A percentile compares a stretch with the other conserved stretches of the same genome.
Evolutionary conservation across 2,888 invertebrate species (phyloP).

Genomic region (Drosophila niveifrons): DNA sequence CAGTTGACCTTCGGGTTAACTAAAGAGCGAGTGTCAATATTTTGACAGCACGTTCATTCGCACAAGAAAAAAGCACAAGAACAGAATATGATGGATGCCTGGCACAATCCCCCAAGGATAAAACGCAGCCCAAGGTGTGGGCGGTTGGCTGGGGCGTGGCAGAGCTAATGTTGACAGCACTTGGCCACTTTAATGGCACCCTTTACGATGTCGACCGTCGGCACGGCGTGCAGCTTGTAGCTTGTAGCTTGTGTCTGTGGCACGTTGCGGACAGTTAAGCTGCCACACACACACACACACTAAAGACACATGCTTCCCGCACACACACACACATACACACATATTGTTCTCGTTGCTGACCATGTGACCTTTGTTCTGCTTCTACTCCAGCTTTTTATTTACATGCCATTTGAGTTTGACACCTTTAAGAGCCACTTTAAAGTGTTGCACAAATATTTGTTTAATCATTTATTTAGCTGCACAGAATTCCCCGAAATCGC

Average conservation of each 20-base stretch:
- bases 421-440: slow-evolving; percentile 45
- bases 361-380: slow-evolving; percentile 37
- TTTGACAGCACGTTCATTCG: slow-evolving; percentile 62
- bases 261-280: slow-evolving; percentile 18
- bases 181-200: slow-evolving; percentile 65
- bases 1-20: slow-evolving; percentile 74
- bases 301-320: no score
- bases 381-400: slow-evolving; percentile 1
- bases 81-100: slow-evolving; percentile 65
- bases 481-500: slow-evolving; percentile 12
- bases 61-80: slow-evolving; percentile 1
- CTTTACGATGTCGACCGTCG: slow-evolving; percentile 57
- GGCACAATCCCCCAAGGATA: slow-evolving; percentile 64
- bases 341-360: neutral
- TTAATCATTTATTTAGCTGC: slow-evolving; percentile 28
- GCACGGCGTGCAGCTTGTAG: slow-evolving; percentile 30
- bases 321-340: slow-evolving; percentile 1
- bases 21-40: slow-evolving; percentile 74
- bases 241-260: slow-evolving; percentile 12
- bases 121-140: slow-evolving; percentile 9
- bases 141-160: slow-evolving; percentile 39
- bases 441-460: slow-evolving; percentile 42
- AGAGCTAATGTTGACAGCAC: slow-evolving; percentile 73
- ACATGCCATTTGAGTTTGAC: slow-evolving; percentile 26
- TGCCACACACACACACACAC: neutral